Conservation (phyloP, 2,888 invertebrate genomes). For the Thecophora atra region DNA sequence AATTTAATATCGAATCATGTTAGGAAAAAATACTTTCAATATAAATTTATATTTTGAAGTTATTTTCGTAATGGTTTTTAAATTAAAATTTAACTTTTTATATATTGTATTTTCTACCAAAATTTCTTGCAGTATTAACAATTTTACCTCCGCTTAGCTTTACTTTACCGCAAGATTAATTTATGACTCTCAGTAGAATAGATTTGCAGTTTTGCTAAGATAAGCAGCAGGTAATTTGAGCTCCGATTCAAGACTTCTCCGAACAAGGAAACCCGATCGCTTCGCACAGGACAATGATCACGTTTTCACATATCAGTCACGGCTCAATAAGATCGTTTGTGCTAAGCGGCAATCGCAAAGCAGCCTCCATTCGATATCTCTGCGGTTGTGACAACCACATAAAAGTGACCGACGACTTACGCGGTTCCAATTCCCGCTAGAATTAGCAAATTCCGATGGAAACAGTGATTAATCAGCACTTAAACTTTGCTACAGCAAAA, state of each 20-base stretch:
- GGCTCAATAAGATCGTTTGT: slow-evolving; percentile 16
- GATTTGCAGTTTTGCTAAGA: slow-evolving; percentile 19
- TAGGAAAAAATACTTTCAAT: too few relatives aligned
- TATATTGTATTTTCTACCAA: too few relatives aligned
- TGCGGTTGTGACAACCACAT: slow-evolving; percentile 58
- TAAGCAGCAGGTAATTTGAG: slow-evolving; percentile 26
- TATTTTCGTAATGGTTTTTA: too few relatives aligned
- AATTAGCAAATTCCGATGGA: neutral
- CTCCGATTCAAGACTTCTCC: slow-evolving; percentile 18
- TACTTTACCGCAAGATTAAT: neutral
- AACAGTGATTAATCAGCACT: neutral
- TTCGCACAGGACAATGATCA: slow-evolving; percentile 14
- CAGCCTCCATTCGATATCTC: slow-evolving; percentile 55
- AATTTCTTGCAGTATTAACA: too few relatives aligned
- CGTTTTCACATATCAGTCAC: slow-evolving; percentile 23
- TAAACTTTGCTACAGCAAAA: too few relatives aligned
- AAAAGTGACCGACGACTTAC: slow-evolving; percentile 55
- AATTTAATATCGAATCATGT: too few relatives aligned
- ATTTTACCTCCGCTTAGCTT: neutral
- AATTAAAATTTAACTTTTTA: too few relatives aligned
- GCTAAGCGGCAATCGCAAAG: slow-evolving; percentile 50
- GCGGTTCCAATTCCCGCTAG: neutral
- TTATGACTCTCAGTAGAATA: slow-evolving; percentile 18
- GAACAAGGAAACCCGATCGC: slow-evolving; percentile 26
- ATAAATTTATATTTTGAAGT: too few relatives aligned